These are phyloP conservation scores for Ophion costatus DNA, from an alignment of 2,888 invertebrate species.

Conservation along the genomic window DNA sequence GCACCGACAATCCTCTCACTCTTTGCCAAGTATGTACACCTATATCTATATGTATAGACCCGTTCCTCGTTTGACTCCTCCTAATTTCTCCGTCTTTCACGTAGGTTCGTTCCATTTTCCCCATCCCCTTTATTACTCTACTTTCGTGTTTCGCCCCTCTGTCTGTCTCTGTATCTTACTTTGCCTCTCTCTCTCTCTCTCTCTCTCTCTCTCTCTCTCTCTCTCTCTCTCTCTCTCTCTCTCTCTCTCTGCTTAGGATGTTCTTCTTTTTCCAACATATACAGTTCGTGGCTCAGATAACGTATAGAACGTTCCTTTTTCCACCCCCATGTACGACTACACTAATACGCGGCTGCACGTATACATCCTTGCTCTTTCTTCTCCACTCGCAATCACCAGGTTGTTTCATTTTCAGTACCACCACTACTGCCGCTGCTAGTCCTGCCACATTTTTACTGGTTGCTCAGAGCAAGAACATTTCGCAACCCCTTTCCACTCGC, in stretches of 20 bases:
- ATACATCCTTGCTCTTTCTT: slow-evolving; percentile 27
- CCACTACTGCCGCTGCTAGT: neutral
- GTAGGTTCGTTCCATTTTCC: slow-evolving; percentile 27
- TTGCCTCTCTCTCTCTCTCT: neutral
- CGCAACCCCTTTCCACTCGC: slow-evolving; percentile 35
- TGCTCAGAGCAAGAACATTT: slow-evolving; percentile 38
- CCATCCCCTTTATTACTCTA: slow-evolving; percentile 33
- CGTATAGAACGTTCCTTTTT: slow-evolving; percentile 26
- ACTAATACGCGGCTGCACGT: slow-evolving; percentile 44
- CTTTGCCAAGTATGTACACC: slow-evolving; percentile 20
- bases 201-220: slow-evolving; percentile 37
- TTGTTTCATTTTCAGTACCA: slow-evolving; percentile 50
- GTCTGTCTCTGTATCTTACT: slow-evolving; percentile 23
- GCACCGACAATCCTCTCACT: slow-evolving; percentile 51
- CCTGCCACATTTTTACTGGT: slow-evolving; percentile 30
- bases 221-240: slow-evolving; percentile 34
- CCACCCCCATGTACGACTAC: slow-evolving; percentile 18
- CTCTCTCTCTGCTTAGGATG: slow-evolving; percentile 7
- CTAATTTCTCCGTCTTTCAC: slow-evolving; percentile 47
- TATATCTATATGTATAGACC: slow-evolving; percentile 1
- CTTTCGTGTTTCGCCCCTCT: slow-evolving; percentile 27
- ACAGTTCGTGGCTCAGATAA: slow-evolving; percentile 47
- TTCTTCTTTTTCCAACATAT: slow-evolving; percentile 30
- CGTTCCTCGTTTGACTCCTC: slow-evolving; percentile 40
- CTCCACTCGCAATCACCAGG: slow-evolving; percentile 31